Base-by-base conservation (phyloP, 2,888 invertebrate species). In the Brachypalpus laphriformis region DNA sequence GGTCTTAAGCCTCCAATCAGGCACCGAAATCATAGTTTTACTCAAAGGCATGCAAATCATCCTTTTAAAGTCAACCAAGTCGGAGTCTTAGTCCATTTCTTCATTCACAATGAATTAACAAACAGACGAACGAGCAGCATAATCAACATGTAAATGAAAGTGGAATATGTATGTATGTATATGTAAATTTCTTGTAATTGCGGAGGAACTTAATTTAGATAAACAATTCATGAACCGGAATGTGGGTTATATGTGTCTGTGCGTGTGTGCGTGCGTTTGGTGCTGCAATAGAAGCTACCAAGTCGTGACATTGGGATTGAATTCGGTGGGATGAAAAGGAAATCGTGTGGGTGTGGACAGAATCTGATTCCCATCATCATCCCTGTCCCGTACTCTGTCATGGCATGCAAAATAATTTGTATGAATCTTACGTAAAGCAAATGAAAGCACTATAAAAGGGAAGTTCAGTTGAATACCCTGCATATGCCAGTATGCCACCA, bases 131-230 rank as follows among this genome's bases (percentile, higher is more conserved):
- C 37, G 65, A 56, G 37, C 16, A 68, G 51, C 20, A 42, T 68
- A 68, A 76, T 59, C 68, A 68, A 76, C 59, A 76, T 68, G 66
- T 68, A 77, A 77, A 77, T 70, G 70, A 70, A 63, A 61, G 28
- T 61, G 45, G 59, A 83, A 74, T 70, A 70, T n/a, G n/a, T n/a
- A n/a, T n/a, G n/a, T n/a, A n/a, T n/a, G n/a, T n/a, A n/a, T 76
- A 88, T 89, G 87, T 86, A 87, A 89, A 89, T 87, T 87, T 75
- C 72, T 57, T 72, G 87, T 88, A 88, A 87, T 88, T 88, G 86
- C 47, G 45, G 42, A 45, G 81, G 85, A 82, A 57, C 82, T 87
- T 88, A 87, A 88, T 88, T 88, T 85, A 87, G 87, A 88, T 88
- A 87, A 88, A 88, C 88, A 87, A 88, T 88, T 88, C 88, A 88